Evolutionary conservation across 2,888 invertebrate species (phyloP).

Genomic region (Chalcis sispes): DNA sequence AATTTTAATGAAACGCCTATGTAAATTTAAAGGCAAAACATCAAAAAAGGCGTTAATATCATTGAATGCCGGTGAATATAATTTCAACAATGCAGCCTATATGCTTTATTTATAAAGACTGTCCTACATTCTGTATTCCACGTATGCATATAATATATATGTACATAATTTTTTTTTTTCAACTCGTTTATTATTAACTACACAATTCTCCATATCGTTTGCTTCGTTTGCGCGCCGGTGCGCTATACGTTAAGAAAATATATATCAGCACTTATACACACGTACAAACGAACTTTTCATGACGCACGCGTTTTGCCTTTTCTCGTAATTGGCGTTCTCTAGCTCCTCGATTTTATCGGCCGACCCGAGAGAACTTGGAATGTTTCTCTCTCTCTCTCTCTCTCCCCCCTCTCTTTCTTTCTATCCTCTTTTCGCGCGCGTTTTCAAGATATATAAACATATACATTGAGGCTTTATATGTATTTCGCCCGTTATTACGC

Average conservation of each 20-base stretch:
- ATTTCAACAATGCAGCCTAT: conserved; percentile 39
- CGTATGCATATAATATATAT: no score
- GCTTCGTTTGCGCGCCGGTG: conserved; percentile 9
- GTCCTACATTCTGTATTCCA: conserved; percentile 35
- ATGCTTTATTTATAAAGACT: conserved; percentile 32
- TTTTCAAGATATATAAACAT: no score
- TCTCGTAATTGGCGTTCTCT: conserved; percentile 49
- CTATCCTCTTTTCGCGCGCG: not conserved
- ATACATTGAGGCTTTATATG: no score
- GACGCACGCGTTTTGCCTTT: conserved; percentile 46
- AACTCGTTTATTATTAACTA: conserved; percentile 22
- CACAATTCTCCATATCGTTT: conserved; percentile 30
- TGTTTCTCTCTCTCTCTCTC: conserved; percentile 15
- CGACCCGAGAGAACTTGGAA: conserved; percentile 12
- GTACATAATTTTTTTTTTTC: conserved; percentile 13
- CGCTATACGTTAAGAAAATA: conserved; percentile 29
- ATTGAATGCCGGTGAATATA: conserved; percentile 32
- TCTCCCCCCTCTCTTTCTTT: conserved; percentile 2
- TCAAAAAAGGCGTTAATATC: conserved; percentile 19
- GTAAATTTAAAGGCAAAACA: conserved; percentile 41
- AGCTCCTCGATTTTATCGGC: conserved; percentile 51
- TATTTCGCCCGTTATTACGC: conserved; percentile 28
- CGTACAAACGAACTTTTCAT: conserved; percentile 27
- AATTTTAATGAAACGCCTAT: not conserved
- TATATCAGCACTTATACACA: not conserved